These are phyloP conservation scores for Pseudococcus jackbeardsleyi DNA, from an alignment of 2,888 invertebrate species.

Conservation along the genomic window DNA sequence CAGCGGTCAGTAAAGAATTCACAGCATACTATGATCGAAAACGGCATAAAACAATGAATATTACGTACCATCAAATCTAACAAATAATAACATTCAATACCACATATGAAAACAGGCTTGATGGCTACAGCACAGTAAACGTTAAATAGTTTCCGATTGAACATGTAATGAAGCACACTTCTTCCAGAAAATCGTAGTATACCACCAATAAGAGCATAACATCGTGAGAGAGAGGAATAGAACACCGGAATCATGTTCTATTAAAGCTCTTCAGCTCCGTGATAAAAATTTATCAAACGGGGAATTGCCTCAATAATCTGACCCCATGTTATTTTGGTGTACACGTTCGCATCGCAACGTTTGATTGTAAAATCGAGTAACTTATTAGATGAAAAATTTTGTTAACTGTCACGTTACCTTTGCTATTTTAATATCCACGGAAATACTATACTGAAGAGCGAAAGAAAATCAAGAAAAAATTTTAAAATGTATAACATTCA, in stretches of 20 bases:
- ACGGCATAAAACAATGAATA: no score
- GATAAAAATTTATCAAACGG: neutral
- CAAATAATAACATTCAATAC: no score
- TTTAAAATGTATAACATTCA: neutral
- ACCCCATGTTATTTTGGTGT: neutral
- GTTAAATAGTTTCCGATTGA: no score
- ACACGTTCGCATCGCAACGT: neutral
- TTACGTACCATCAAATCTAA: no score
- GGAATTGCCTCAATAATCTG: neutral
- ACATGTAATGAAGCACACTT: no score
- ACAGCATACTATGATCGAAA: no score
- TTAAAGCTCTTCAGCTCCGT: neutral
- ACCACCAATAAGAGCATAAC: neutral
- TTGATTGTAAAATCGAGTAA: neutral
- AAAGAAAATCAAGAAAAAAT: slow-evolving; percentile 36
- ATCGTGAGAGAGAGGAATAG: neutral
- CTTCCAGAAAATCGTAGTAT: no score
- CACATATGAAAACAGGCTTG: no score
- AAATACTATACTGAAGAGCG: slow-evolving; percentile 22
- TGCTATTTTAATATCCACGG: neutral
- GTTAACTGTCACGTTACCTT: slow-evolving; percentile 41
- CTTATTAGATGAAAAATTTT: slow-evolving; percentile 18
- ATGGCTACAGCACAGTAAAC: no score
- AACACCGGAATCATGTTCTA: neutral
- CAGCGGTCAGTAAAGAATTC: no score